Percentiles rank a stretch among this genome's conserved stretches.
Evolutionary conservation across 2,113 vertebrate species (phyloP).

Genomic region (Clupea harengus): DNA sequence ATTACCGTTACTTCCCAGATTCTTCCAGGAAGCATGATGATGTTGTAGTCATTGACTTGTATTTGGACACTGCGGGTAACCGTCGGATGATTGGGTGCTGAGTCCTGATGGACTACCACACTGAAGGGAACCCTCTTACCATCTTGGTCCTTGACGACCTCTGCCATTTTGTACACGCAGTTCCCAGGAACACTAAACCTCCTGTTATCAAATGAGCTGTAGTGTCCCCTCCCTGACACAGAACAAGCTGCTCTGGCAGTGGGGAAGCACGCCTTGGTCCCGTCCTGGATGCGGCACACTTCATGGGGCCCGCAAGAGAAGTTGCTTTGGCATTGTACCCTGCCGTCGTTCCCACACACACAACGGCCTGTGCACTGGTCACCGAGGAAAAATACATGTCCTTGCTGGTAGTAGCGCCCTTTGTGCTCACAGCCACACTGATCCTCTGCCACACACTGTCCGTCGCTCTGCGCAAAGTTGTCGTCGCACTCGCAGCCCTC

Average conservation of each 20-base stretch:
- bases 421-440: constrained; percentile 54
- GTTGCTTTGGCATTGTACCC: constrained; percentile 40
- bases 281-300: constrained; percentile 47
- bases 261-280: constrained; percentile 52
- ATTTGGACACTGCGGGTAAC: constrained; percentile 47
- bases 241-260: constrained; percentile 43
- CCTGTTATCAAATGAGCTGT: constrained; percentile 52
- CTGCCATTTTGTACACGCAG: constrained; percentile 54
- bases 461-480: constrained; percentile 46
- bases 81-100: neutral
- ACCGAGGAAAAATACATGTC: constrained; percentile 54
- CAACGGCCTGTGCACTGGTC: constrained; percentile 47
- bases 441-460: constrained; percentile 50
- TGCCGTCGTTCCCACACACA: constrained; percentile 43
- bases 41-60: constrained; percentile 34
- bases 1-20: constrained; percentile 53
- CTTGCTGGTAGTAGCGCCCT: constrained; percentile 46
- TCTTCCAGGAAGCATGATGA: constrained; percentile 39
- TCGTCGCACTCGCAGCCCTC: constrained; percentile 55
- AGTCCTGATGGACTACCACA: constrained; percentile 40
- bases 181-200: constrained; percentile 48
- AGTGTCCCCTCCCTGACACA: constrained; percentile 47
- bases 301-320: constrained; percentile 50
- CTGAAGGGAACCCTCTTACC: constrained; percentile 37
- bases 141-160: neutral